Base-by-base conservation (phyloP, 2,113 vertebrate species). In the Melanerpes formicivorus region DNA sequence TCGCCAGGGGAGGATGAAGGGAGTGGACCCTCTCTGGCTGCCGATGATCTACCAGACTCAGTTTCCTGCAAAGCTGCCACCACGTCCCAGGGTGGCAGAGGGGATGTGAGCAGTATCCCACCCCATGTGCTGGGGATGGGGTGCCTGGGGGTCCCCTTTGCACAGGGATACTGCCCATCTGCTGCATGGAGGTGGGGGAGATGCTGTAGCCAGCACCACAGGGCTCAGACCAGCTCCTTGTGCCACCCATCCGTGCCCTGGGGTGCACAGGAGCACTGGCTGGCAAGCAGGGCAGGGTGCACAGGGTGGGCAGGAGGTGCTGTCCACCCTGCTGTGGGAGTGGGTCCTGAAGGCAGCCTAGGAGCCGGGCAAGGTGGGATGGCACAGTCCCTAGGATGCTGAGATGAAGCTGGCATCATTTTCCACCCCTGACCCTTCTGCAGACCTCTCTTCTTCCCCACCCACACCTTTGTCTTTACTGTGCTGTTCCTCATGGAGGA, bases 31-130 rank as follows among this genome's bases (percentile, higher is more conserved):
- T 75, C 37, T 54, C 32, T 0, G 0, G 3, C 42, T 27, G 48
- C 54, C 55, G 0, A 0, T 12, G 13, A 42, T 29, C 67, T 46
- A 50, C 44, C 4, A 1, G n/a, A 37, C n/a, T 52, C 10, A 12
- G 3, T 30, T 32, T 52, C 29, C 40, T 12, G 59, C 44, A 64
- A 37, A 71, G 26, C 56, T 66, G 63, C 72, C 50, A 5, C 58
- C n/a, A 2, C 3, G 1, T 32, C 76, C 11, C 0, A 1, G 18
- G 21, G 5, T 37, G 48, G 42, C 77, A 75, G 54, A 40, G 25
- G 55, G 42, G n/a, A 37, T 1, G 1, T 10, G 17, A 67, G 32
- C 16, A 5, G 18, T 8, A 6, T 64, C 44, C 62, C 56, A 30
- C 19, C 50, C 23, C 5, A 2, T 0, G 0, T 62, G 25, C 55